Base-by-base conservation (phyloP, 23 tunicate genomes). In the Diplosoma virens region DNA sequence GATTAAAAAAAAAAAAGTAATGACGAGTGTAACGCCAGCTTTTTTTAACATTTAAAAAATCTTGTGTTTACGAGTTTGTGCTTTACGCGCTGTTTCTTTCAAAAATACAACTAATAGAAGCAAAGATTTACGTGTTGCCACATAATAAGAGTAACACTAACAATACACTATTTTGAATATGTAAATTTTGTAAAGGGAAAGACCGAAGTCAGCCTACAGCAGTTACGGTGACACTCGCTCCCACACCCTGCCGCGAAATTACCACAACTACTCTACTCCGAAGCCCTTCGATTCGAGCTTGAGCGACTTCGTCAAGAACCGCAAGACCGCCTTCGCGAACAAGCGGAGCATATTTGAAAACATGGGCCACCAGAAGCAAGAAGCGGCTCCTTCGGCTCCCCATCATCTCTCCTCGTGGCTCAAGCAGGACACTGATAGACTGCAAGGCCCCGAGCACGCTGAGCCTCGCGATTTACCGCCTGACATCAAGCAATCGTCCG, bases 141-240 rank as follows among this genome's bases (percentile, higher is more conserved):
- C n/a, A n/a, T n/a, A n/a, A n/a, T n/a, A n/a, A n/a, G n/a, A n/a
- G n/a, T n/a, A n/a, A n/a, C n/a, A n/a, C n/a, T n/a, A n/a, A n/a
- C n/a, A n/a, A n/a, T n/a, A n/a, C n/a, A n/a, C n/a, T n/a, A n/a
- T n/a, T n/a, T n/a, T n/a, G n/a, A n/a, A n/a, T n/a, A n/a, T n/a
- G n/a, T n/a, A n/a, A n/a, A n/a, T n/a, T n/a, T n/a, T n/a, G n/a
- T n/a, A n/a, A n/a, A 82, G 87, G 37, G 71, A 68, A 47, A 61
- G 96, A 28, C 96, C 96, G 54, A 89, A 89, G 63, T 89, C 96
- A 3, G 96, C 78, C 1, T 77, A 89, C 55, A 31, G 76, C 32
- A 31, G 52, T 9, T 1, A 17, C 0, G 56, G 23, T 33, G 37
- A 56, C 4, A 64, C 52, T 29, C 63, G 81, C 1, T 55, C 88